A percentile compares a stretch with the other conserved stretches of the same genome.
These are phyloP conservation scores for Yponomeuta evonymella DNA, from an alignment of 2,888 invertebrate genomes.

Conservation along the genomic window DNA sequence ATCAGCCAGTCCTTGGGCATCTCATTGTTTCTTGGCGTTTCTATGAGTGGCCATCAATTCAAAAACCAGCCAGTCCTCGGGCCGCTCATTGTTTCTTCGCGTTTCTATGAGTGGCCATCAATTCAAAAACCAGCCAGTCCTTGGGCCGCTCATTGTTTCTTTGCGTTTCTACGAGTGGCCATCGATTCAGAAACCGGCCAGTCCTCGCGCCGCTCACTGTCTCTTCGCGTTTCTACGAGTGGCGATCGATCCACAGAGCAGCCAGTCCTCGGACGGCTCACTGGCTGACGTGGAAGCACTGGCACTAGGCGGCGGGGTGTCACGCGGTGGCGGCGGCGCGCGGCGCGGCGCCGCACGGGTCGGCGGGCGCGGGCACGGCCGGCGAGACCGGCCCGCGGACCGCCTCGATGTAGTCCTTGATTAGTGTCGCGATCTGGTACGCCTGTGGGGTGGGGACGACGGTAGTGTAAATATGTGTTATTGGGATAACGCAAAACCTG, in stretches of 20 bases:
- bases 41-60: too few species aligned
- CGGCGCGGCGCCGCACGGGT: slow-evolving; percentile 25
- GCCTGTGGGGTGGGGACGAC: slow-evolving; percentile 74
- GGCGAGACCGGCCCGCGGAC: slow-evolving; percentile 71
- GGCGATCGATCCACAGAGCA: background rate
- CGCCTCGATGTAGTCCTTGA: slow-evolving; percentile 86
- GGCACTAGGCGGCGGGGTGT: slow-evolving; percentile 71
- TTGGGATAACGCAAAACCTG: too few species aligned
- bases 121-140: too few species aligned
- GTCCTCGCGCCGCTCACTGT: too few species aligned
- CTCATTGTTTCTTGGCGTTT: too few species aligned
- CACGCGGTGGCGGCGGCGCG: slow-evolving; percentile 43
- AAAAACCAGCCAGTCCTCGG: background rate
- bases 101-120: too few species aligned
- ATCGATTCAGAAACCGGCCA: background rate
- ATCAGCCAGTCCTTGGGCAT: too few species aligned
- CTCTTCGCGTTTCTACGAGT: background rate
- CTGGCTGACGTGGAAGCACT: slow-evolving; percentile 72
- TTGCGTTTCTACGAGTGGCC: background rate
- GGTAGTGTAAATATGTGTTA: background rate
- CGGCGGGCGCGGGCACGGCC: slow-evolving; percentile 40
- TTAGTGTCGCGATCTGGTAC: slow-evolving; percentile 93
- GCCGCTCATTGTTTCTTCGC: background rate
- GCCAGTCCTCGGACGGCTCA: slow-evolving; percentile 26
- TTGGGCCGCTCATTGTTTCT: background rate